Evolutionary conservation across 2,888 invertebrate genomes (phyloP).

Genomic region (Drosophila emarginata): DNA sequence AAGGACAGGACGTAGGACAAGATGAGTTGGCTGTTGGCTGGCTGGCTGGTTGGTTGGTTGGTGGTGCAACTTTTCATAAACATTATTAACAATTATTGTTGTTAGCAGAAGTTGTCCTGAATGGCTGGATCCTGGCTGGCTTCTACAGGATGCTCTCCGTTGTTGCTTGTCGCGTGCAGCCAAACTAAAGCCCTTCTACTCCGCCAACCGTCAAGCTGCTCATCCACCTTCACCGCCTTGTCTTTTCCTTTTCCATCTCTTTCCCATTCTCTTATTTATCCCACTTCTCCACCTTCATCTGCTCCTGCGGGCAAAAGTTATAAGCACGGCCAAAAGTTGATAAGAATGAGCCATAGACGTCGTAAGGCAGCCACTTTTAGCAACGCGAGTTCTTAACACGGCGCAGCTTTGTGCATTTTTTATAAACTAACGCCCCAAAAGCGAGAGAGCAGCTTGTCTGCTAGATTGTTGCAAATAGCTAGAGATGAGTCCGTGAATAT

Average conservation of each 20-base stretch:
- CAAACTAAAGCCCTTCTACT: constrained; percentile 52
- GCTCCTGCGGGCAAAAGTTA: constrained; percentile 52
- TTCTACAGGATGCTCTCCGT: constrained; percentile 22
- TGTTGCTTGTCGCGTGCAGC: constrained; percentile 71
- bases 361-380: constrained; percentile 71
- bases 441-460: constrained; percentile 29
- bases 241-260: background rate
- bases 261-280: no score
- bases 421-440: constrained; percentile 63
- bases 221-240: background rate
- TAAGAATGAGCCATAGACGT: constrained; percentile 75
- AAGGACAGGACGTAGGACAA: constrained; percentile 33
- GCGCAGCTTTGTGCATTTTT: constrained; percentile 72
- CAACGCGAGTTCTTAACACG: constrained; percentile 64
- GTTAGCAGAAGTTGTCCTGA: constrained; percentile 66
- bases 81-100: constrained; percentile 79
- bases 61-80: constrained; percentile 76
- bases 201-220: constrained; percentile 6
- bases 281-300: background rate
- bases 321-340: constrained; percentile 72
- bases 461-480: background rate
- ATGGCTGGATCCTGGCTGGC: constrained; percentile 26
- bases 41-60: constrained; percentile 12
- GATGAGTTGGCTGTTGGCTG: constrained; percentile 2
- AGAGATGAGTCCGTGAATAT: background rate